Evolutionary conservation across 2,797 vertebrate species (phyloP).

Genomic region (Halcyon chelicuti): DNA sequence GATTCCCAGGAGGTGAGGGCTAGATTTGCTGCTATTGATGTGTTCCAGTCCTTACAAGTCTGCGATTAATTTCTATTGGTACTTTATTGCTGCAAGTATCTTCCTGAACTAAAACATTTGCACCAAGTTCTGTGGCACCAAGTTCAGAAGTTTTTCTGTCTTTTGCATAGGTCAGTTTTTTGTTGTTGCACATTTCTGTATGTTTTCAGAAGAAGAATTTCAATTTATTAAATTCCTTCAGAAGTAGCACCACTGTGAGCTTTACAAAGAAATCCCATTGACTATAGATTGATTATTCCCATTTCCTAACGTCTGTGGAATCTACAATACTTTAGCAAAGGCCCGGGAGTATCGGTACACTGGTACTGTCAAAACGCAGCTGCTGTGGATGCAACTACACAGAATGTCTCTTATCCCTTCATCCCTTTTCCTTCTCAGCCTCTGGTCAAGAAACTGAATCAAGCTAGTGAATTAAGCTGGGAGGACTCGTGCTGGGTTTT

Average conservation of each 20-base stretch:
- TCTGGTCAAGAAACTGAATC: background rate
- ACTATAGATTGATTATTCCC: background rate
- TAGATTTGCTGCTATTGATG: background rate
- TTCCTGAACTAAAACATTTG: background rate
- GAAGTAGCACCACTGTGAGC: background rate
- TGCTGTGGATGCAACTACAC: background rate
- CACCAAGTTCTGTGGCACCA: background rate
- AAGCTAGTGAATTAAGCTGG: background rate
- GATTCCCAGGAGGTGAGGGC: background rate
- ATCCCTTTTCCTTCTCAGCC: background rate
- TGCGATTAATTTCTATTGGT: background rate
- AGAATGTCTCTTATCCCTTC: fast-evolving
- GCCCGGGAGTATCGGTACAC: too few species aligned
- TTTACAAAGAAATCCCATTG: background rate
- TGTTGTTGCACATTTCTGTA: fast-evolving
- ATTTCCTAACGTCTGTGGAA: background rate
- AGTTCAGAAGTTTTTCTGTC: background rate
- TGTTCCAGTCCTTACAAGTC: background rate
- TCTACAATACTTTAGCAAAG: background rate
- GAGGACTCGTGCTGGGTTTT: background rate
- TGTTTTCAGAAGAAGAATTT: background rate
- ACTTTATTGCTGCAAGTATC: background rate
- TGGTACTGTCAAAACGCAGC: background rate
- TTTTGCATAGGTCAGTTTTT: background rate
- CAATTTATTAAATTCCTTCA: background rate